Base-by-base conservation (phyloP, 1,140 invertebrate genomes). In the Cyphomyrmex costatus region DNA sequence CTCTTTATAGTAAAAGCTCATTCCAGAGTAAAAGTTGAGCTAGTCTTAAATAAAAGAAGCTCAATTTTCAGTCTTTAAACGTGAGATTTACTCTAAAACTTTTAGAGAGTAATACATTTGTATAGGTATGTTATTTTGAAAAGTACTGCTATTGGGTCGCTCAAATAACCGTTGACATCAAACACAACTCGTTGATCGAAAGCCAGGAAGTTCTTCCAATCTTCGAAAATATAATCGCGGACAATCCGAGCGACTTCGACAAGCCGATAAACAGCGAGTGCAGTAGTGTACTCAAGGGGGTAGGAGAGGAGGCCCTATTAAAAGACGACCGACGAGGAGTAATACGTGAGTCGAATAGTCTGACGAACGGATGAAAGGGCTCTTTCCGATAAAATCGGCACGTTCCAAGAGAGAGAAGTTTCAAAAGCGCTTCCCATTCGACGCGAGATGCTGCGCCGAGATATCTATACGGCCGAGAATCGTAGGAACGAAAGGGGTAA, bases 331-430 rank as follows among this genome's bases (percentile, higher is more conserved):
- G 71, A 61, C 49, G 76, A 80, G 46, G 46, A 82, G 60, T 83
- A 70, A 85, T 91, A 91, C 90, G 90, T 91, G 90, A 91, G 87
- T 30, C 24, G 89, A 91, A 91, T 91, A 27, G 58, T 49, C 56
- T 76, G 65, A 76, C 89, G 60, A 87, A 61, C 83, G 87, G 85
- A 91, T 91, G 84, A 91, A 91, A 91, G 87, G 71, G 86, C 74
- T 89, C 36, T 12, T 49, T 87, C 77, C 46, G 90, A 91, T 91
- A 91, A 89, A 91, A 91, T 91, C 90, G 87, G 89, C 90, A 91
- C 89, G 89, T 91, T 91, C 77, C 74, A 53, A 10, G 30, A 70
- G 63, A 60, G 65, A 78, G 49, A 58, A 65, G 76, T 56, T 12
- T 51, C 58, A 84, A 86, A 86, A 88, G 79, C 89, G 89, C 73